Base-by-base conservation (phyloP, 2,888 invertebrate genomes). In the Lissonota sp. region DNA sequence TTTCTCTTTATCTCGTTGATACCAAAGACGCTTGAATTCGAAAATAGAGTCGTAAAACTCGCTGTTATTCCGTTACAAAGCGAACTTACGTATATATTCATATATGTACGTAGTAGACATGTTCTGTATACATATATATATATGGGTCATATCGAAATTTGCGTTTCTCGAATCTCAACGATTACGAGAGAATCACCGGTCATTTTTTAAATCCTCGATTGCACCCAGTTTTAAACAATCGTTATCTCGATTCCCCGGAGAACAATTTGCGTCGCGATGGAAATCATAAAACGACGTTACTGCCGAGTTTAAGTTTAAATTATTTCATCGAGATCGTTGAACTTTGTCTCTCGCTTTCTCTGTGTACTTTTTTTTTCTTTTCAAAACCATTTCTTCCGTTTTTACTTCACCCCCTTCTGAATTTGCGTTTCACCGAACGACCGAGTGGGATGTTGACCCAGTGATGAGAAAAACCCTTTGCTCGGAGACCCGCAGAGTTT, bases 371-470 rank as follows among this genome's bases (percentile, higher is more conserved):
- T 51, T 42, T 51, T n/a, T 37, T 53, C 49, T 44, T 49, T 26
- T 16, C 12, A 14, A 67, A 26, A 26, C 26, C 26, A 26, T 26
- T 26, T 10, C 57, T 26, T 39, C 37, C 39, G 14, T 40, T 62
- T 66, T 7, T 53, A 40, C 40, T 44, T 70, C 39, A 55, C 46
- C 51, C 46, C 69, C 44, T 26, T 42, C 46, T 51, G 66, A 74
- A 73, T 60, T 60, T 66, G 73, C 72, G 55, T 78, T 76, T 79
- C 60, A 55, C 74, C 55, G 63, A 70, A 74, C 74, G 49, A 78
- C 77, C 62, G 71, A 86, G 84, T 79, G 76, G 80, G 76, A 86
- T 89, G 88, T 90, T 90, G 90, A 90, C 90, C 90, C 87, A 90
- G 84, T 89, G 87, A 88, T 42, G 80, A 79, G 86, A 26, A 26